Evolutionary conservation across 2,113 vertebrate species (phyloP).

Genomic region (Ceuthmochares aereus): DNA sequence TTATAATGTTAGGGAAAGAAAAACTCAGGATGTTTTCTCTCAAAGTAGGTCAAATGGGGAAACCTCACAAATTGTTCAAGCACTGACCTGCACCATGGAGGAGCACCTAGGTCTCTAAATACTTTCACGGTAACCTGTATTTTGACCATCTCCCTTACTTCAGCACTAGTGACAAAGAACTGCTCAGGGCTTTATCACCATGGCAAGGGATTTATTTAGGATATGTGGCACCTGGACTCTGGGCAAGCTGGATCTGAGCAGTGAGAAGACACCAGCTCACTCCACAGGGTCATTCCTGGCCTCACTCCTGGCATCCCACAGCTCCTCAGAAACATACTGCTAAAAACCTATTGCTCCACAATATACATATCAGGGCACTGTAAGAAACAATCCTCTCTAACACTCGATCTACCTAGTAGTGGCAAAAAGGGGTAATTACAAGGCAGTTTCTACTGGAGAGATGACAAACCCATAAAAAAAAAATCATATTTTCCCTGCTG

Average conservation of each 20-base stretch:
- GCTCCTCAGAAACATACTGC: neutral
- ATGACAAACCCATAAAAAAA: neutral
- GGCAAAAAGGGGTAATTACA: neutral
- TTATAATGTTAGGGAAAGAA: neutral
- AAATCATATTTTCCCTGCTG: conserved; percentile 6
- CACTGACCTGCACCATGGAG: neutral
- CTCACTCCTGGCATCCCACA: accelerated
- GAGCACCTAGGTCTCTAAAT: neutral
- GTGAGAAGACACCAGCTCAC: neutral
- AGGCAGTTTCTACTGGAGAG: neutral
- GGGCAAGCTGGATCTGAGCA: neutral
- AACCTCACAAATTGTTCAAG: neutral
- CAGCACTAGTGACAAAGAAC: neutral
- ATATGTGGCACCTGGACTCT: neutral
- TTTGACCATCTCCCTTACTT: neutral
- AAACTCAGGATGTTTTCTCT: neutral
- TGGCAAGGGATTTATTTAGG: accelerated
- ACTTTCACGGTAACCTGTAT: neutral
- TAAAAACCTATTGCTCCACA: neutral
- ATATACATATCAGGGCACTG: neutral
- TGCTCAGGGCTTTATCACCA: neutral
- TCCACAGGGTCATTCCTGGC: accelerated
- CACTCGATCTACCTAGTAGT: neutral
- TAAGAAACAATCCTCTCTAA: neutral
- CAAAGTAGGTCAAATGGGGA: neutral